Conservation (phyloP, 2,113 vertebrate genomes). For the Paratilapia polleni region DNA sequence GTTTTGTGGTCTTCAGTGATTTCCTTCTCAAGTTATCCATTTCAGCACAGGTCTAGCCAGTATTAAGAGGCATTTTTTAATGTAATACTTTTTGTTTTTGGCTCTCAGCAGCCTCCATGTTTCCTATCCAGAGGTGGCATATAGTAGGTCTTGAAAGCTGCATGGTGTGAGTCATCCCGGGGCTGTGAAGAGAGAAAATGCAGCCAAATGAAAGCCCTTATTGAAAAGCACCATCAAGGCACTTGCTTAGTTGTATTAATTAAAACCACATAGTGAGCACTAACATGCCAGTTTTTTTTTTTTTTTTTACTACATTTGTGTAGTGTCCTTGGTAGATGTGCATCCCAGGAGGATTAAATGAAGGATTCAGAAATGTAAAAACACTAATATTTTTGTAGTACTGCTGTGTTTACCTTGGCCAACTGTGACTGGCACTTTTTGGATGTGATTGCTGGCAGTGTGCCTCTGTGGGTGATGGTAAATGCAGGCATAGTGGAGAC, state of each 20-base stretch:
- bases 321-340: background rate
- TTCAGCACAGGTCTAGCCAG: conserved; percentile 15
- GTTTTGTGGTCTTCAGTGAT: conserved; percentile 3
- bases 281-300: background rate
- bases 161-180: conserved; percentile 73
- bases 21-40: conserved; percentile 1
- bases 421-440: conserved; percentile 76
- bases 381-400: background rate
- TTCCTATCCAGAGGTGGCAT: conserved; percentile 80
- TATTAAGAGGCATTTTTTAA: conserved; percentile 8
- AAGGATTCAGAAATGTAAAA: background rate
- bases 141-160: conserved; percentile 72
- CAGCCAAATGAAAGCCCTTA: conserved; percentile 10
- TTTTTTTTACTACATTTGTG: background rate
- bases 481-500: conserved; percentile 63
- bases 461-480: conserved; percentile 56
- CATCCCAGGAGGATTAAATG: background rate
- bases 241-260: background rate
- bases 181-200: conserved; percentile 76
- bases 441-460: conserved; percentile 72
- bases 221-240: background rate
- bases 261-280: background rate
- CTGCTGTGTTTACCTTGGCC: conserved; percentile 76
- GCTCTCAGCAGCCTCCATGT: conserved; percentile 76
- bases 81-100: conserved; percentile 10